A percentile compares a stretch with the other conserved stretches of the same genome.
phyloP scores from a whole-genome alignment of 2,888 invertebrate genomes.

The Eledone cirrhosa region DNA sequence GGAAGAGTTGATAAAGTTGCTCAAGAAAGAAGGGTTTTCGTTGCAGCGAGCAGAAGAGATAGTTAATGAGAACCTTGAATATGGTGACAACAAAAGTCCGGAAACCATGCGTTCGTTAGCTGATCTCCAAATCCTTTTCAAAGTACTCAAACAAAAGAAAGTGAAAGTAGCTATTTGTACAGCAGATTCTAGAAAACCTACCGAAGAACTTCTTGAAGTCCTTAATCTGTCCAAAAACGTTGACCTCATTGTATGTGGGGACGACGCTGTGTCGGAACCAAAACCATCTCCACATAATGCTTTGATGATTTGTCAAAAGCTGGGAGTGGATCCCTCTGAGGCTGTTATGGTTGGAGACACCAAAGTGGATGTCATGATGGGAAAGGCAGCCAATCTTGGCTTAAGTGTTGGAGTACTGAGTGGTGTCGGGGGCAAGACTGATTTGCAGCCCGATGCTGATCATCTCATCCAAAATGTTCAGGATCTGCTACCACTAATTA shows the following conservation, averaged over 20 bases:
- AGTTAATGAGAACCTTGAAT: constrained; percentile 56
- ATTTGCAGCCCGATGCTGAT: constrained; percentile 55
- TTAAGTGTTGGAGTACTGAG: constrained; percentile 67
- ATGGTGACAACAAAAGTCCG: constrained; percentile 56
- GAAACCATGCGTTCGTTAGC: constrained; percentile 62
- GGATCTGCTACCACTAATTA: constrained; percentile 58
- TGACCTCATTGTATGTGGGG: constrained; percentile 68
- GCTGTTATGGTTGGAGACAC: constrained; percentile 69
- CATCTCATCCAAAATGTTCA: constrained; percentile 59
- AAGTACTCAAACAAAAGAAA: constrained; percentile 61
- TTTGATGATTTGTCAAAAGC: constrained; percentile 56
- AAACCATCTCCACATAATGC: constrained; percentile 68
- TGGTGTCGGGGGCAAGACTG: constrained; percentile 58
- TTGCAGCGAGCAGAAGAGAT: constrained; percentile 45
- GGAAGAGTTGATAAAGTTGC: constrained; percentile 42
- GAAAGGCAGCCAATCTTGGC: constrained; percentile 65
- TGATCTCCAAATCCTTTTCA: constrained; percentile 65
- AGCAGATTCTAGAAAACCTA: constrained; percentile 63
- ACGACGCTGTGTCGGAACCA: constrained; percentile 65
- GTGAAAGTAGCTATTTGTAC: constrained; percentile 68
- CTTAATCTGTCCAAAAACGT: constrained; percentile 54
- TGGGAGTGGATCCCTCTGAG: constrained; percentile 55
- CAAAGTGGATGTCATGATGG: constrained; percentile 68
- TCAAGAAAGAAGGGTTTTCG: constrained; percentile 37
- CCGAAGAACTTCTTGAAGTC: constrained; percentile 45